phyloP scores from a whole-genome alignment of 2,888 invertebrate genomes.

The Diarsia rubi region DNA sequence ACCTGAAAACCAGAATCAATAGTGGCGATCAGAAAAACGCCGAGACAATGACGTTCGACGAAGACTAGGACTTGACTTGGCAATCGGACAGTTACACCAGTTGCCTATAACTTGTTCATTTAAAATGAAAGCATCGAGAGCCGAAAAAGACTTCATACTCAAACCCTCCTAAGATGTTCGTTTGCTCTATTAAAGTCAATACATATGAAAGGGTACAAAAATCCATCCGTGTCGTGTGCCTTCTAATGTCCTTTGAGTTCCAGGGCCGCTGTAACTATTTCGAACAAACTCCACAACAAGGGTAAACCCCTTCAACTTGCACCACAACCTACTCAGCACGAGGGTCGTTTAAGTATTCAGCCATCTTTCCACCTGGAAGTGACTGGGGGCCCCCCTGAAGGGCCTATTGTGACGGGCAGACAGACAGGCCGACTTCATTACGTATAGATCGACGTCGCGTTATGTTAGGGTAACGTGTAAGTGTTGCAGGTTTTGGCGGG shows the following conservation, averaged over 20 bases:
- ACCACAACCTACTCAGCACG: constrained; percentile 65
- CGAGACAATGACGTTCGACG: no score
- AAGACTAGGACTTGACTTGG: no score
- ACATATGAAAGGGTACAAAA: not conserved
- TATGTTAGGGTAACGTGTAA: constrained; percentile 43
- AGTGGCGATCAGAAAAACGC: no score
- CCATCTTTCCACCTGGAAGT: constrained; percentile 85
- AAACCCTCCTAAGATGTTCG: no score
- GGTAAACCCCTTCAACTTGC: constrained; percentile 43
- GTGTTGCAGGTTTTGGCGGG: constrained; percentile 48
- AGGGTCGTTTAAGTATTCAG: constrained; percentile 85
- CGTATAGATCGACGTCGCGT: constrained; percentile 68
- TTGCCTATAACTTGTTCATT: no score
- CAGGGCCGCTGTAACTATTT: no score
- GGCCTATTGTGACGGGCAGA: constrained; percentile 84
- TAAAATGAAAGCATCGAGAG: no score
- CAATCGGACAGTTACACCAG: no score
- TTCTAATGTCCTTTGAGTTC: no score
- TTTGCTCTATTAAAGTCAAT: not conserved
- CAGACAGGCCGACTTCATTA: constrained; percentile 77
- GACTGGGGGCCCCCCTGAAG: constrained; percentile 80
- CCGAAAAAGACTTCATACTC: no score
- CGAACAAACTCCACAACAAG: not conserved
- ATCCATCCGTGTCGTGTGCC: no score
- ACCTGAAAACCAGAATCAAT: no score